Evolutionary conservation across 1,140 invertebrate species (phyloP), one percentile per base, ranked within the genome.

Genomic region (Diorhabda sublineata): DNA sequence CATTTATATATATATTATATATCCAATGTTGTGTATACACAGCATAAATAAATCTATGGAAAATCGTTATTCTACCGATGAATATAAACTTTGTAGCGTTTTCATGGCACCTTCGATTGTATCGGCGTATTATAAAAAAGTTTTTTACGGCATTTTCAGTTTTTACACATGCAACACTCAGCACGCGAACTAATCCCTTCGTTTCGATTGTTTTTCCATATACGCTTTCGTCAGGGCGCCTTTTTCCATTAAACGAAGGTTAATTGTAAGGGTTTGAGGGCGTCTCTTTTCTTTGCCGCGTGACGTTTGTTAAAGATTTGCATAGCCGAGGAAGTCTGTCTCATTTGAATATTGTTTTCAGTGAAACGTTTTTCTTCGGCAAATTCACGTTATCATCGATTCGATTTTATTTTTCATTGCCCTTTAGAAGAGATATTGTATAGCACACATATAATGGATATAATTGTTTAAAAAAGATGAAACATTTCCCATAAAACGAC

Each of bases 111-210:
- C 65, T 71, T 71, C 69, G 69, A 71, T 71, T 71, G 66, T 71
- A 71, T 66, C 69, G 61, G 64, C 66, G 65, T 60, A 72, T 72
- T 72, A 72, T 72, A 72, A 72, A 72, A 72, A 72, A 72, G 68
- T 72, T 72, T 72, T 52, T 72, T 72, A 72, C 71, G 71, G 71
- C 66, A 67, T 67, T 67, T 67, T 67, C 65, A 67, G 69, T 72
- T 72, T 72, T 72, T 72, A 72, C 71, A 72, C 71, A 72, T 72
- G 71, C 71, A 72, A 70, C 66, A 70, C 71, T 65, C 58, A 64
- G 70, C 71, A 72, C 71, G 71, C 71, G 71, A 72, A 52, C 58
- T 52, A 61, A 65, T 70, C 69, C 61, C 64, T 70, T 70, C 65
- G 65, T 58, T 67, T 67, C 11, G 44, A 47, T 45, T 64, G 56